phyloP scores from a whole-genome alignment of 2,797 vertebrate species.

The Capromys pilorides region DNA sequence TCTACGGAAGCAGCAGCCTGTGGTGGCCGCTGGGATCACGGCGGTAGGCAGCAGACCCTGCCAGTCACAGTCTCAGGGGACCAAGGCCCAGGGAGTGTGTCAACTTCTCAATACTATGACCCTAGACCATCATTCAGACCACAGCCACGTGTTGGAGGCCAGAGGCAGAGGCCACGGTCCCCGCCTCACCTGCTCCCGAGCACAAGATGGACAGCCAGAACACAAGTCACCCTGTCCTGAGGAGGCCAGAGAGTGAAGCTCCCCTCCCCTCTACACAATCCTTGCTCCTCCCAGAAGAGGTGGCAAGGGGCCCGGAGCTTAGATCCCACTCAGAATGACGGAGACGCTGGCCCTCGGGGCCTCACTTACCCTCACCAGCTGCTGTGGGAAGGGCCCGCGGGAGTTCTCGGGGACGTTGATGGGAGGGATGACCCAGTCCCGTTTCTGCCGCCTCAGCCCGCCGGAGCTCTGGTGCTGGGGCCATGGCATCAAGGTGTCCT shows the following conservation, averaged over 20 bases:
- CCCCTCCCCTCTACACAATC: fast-evolving
- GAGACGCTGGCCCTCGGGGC: not conserved
- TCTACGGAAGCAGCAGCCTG: not conserved
- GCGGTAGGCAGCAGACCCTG: not conserved
- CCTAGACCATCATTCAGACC: not conserved
- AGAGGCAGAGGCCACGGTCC: not conserved
- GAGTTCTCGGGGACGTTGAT: constrained; percentile 98
- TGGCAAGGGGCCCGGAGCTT: fast-evolving
- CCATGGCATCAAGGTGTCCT: constrained; percentile 88
- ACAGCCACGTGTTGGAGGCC: not conserved
- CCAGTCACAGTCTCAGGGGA: not conserved
- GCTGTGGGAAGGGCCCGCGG: constrained; percentile 95
- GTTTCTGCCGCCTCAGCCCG: constrained; percentile 92
- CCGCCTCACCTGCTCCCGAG: fast-evolving
- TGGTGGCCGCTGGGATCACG: not conserved
- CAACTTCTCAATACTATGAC: fast-evolving
- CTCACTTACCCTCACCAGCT: constrained; percentile 95
- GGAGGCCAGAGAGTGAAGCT: fast-evolving
- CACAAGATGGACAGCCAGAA: not conserved
- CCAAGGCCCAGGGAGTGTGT: too few relatives aligned
- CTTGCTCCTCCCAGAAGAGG: not conserved
- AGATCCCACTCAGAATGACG: fast-evolving
- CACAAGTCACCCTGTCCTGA: fast-evolving
- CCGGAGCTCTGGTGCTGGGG: constrained; percentile 83
- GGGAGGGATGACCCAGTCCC: constrained; percentile 98